A percentile compares a stretch with the other conserved stretches of the same genome.
Conservation (phyloP, 2,797 vertebrate species). For the Chloroceryle inda region DNA sequence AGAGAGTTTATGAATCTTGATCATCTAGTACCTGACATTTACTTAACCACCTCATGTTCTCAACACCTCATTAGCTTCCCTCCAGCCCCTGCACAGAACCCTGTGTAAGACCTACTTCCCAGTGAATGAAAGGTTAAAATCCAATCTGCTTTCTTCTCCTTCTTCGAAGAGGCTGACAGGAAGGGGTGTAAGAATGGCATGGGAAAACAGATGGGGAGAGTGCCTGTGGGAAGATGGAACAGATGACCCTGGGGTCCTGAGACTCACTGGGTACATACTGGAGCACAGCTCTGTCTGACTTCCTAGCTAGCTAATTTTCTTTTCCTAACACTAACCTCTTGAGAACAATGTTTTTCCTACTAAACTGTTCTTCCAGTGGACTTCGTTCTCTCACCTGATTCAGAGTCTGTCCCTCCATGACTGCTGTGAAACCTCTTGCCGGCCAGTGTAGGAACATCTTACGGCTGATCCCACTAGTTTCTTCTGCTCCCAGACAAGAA, state of each 20-base stretch:
- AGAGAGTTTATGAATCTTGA: neutral
- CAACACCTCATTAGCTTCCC: neutral
- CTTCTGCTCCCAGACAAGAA: neutral
- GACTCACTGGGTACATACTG: neutral
- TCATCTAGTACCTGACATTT: neutral
- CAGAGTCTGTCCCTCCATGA: neutral
- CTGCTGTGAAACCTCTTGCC: neutral
- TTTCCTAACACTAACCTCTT: neutral
- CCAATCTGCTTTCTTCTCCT: neutral
- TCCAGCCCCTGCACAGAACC: neutral
- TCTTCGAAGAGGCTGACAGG: neutral
- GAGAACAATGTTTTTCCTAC: neutral
- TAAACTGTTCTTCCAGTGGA: neutral
- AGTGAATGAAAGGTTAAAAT: conserved; percentile 18
- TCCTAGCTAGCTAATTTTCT: neutral
- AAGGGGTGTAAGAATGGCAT: conserved; percentile 27
- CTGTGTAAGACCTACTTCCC: neutral
- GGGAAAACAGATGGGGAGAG: conserved; percentile 7
- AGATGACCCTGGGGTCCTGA: neutral
- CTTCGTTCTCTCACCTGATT: neutral
- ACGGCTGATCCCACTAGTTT: neutral
- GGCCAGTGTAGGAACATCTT: neutral
- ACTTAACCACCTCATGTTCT: neutral
- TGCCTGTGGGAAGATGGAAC: conserved; percentile 7
- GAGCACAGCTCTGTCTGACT: neutral